A percentile compares a stretch with the other conserved stretches of the same genome.
Conservation (phyloP, 2,113 vertebrate species). For the Ahaetulla prasina region DNA sequence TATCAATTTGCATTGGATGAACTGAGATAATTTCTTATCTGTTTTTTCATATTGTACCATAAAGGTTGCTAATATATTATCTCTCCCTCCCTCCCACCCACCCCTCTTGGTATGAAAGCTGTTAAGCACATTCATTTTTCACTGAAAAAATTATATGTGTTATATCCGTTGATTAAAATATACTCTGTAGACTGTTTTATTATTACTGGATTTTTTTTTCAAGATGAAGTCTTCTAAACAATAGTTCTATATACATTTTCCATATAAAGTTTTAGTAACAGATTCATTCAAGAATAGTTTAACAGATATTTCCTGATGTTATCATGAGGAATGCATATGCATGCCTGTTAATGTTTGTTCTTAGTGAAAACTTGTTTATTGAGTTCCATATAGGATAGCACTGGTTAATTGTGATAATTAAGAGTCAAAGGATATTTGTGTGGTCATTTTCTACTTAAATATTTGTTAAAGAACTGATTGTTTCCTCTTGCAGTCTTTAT, state of each 20-base stretch:
- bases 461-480: background rate
- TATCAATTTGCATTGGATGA: constrained; percentile 17
- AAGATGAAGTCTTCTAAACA: background rate
- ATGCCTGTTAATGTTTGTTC: background rate
- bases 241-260: background rate
- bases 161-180: background rate
- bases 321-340: background rate
- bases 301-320: background rate
- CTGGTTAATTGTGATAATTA: background rate
- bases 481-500: background rate
- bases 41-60: constrained; percentile 36
- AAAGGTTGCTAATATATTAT: constrained; percentile 30
- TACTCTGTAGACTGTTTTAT: accelerated
- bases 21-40: constrained; percentile 40
- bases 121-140: constrained; percentile 17
- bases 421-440: background rate
- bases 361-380: background rate
- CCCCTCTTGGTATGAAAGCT: constrained; percentile 48
- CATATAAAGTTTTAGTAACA: background rate
- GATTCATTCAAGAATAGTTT: background rate
- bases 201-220: constrained; percentile 4
- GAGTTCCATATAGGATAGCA: background rate
- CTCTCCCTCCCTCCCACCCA: background rate
- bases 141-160: constrained; percentile 6
- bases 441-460: background rate